These are phyloP conservation scores for Alosa alosa DNA, from an alignment of 2,113 vertebrate genomes.

Conservation along the genomic window DNA sequence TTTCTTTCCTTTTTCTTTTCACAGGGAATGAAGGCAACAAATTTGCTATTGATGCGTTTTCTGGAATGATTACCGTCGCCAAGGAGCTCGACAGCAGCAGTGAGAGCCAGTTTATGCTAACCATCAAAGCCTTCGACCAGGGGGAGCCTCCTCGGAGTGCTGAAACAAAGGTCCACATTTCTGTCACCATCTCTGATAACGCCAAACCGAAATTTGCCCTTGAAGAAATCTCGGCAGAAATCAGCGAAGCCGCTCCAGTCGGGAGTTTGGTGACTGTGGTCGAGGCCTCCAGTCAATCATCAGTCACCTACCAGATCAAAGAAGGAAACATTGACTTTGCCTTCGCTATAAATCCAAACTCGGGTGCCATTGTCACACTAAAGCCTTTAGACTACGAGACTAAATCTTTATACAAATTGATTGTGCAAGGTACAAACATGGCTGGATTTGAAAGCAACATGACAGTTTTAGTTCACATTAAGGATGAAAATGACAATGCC, in stretches of 20 bases:
- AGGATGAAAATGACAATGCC: constrained; percentile 81
- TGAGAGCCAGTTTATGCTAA: constrained; percentile 74
- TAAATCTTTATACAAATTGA: constrained; percentile 68
- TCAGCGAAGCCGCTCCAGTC: constrained; percentile 70
- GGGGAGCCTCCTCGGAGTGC: constrained; percentile 76
- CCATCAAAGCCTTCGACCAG: constrained; percentile 77
- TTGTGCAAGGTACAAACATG: constrained; percentile 81
- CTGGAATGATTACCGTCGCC: constrained; percentile 76
- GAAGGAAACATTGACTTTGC: constrained; percentile 72
- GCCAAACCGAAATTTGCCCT: constrained; percentile 76
- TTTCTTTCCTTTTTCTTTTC: constrained; percentile 18
- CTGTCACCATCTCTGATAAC: constrained; percentile 79
- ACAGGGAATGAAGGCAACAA: constrained; percentile 79
- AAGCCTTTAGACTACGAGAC: constrained; percentile 79
- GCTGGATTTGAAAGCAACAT: constrained; percentile 74
- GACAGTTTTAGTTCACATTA: constrained; percentile 71
- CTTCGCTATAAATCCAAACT: constrained; percentile 79
- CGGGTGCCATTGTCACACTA: constrained; percentile 75
- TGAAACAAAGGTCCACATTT: constrained; percentile 69
- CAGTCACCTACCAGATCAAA: constrained; percentile 79
- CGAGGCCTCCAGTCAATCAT: constrained; percentile 77
- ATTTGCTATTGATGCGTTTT: constrained; percentile 76
- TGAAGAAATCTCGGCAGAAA: constrained; percentile 72
- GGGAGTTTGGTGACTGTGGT: constrained; percentile 78
- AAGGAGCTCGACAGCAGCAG: constrained; percentile 74